phyloP scores from a whole-genome alignment of 2,888 invertebrate species.

The Gandaritis pyraliata region DNA sequence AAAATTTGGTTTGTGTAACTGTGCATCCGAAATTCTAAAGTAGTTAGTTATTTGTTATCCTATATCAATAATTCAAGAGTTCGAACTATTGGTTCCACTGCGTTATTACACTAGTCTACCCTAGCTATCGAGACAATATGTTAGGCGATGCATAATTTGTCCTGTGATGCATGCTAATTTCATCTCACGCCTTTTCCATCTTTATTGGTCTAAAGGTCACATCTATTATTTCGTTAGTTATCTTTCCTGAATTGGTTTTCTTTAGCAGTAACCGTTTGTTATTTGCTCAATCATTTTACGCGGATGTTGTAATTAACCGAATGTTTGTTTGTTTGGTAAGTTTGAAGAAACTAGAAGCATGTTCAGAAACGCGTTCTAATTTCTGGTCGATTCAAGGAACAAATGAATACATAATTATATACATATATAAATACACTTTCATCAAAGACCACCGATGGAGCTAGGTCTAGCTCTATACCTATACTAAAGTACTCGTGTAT shows the following conservation, averaged over 20 bases:
- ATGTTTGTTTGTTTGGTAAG: constrained; percentile 21
- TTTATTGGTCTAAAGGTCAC: no score
- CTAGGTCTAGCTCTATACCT: no score
- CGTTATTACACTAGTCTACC: no score
- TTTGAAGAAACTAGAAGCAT: constrained; percentile 5
- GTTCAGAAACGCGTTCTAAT: constrained; percentile 9
- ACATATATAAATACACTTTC: not conserved
- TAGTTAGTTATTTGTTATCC: no score
- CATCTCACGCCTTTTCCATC: no score
- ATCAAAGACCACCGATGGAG: constrained; percentile 14
- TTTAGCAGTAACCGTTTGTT: constrained; percentile 20
- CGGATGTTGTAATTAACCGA: constrained; percentile 23
- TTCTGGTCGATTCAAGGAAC: constrained; percentile 8
- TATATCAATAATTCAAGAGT: no score
- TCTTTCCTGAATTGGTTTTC: constrained; percentile 30
- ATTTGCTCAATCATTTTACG: constrained; percentile 27
- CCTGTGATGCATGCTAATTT: no score
- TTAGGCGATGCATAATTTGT: no score
- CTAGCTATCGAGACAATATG: no score
- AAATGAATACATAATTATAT: not conserved
- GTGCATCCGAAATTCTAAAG: no score
- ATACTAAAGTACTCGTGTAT: not conserved
- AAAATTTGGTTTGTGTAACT: no score
- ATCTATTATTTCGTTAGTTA: constrained; percentile 17
- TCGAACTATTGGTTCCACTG: no score